Conservation (phyloP, 2,888 invertebrate genomes). For the Drosophila lacicola region DNA sequence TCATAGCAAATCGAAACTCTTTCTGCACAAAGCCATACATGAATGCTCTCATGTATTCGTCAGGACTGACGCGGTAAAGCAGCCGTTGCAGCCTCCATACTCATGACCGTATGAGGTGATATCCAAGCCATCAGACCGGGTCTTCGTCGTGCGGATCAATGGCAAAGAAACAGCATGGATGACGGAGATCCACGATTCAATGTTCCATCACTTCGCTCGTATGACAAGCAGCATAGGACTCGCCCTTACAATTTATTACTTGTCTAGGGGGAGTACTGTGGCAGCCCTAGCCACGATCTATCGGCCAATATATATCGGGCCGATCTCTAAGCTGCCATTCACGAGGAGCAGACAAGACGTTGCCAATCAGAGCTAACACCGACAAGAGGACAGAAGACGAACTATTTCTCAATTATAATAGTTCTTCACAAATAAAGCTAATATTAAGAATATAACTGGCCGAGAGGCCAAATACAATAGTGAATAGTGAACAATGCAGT, state of each 20-base stretch:
- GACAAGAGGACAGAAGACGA: too few relatives aligned
- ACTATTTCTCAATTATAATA: too few relatives aligned
- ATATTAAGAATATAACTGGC: too few relatives aligned
- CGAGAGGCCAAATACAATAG: too few relatives aligned
- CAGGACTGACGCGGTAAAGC: background rate
- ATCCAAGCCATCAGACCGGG: background rate
- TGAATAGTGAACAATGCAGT: too few relatives aligned
- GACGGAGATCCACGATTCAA: background rate
- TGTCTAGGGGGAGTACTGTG: background rate
- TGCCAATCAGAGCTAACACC: too few relatives aligned
- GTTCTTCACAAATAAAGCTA: too few relatives aligned
- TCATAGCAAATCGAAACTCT: constrained; percentile 5
- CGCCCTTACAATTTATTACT: background rate
- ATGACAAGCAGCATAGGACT: background rate
- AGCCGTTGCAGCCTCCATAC: background rate
- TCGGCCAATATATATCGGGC: background rate
- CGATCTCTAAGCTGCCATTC: too few relatives aligned
- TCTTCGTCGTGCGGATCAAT: background rate
- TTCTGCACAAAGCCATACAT: background rate
- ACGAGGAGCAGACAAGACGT: too few relatives aligned
- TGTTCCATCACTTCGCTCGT: background rate
- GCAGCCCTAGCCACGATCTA: background rate
- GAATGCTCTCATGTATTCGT: constrained; percentile 3
- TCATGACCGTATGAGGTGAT: background rate
- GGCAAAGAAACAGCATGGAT: background rate